These are phyloP conservation scores for Catagonus wagneri DNA, from an alignment of 2,113 vertebrate genomes.

Conservation along the genomic window DNA sequence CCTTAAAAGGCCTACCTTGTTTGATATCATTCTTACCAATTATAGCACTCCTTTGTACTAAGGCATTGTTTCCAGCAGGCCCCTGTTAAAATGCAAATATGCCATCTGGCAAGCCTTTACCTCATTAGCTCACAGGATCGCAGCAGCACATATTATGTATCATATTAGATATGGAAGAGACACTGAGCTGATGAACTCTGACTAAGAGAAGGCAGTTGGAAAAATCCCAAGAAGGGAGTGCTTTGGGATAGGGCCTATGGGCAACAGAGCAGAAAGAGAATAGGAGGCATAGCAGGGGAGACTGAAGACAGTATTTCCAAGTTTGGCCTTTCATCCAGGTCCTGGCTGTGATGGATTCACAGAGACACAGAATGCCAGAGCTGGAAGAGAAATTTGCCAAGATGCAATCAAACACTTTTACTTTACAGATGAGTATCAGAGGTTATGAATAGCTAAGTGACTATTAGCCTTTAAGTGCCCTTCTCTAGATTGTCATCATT, in stretches of 20 bases:
- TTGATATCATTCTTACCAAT: slow-evolving; percentile 73
- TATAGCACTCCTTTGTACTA: slow-evolving; percentile 62
- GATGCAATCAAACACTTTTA: background rate
- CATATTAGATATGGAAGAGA: slow-evolving; percentile 77
- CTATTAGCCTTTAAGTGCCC: too few relatives aligned
- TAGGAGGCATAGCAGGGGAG: background rate
- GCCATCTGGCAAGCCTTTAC: slow-evolving; percentile 78
- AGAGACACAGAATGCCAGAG: background rate
- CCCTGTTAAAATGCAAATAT: slow-evolving; percentile 83
- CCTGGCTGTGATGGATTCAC: background rate
- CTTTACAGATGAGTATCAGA: slow-evolving; percentile 17
- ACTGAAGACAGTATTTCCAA: background rate
- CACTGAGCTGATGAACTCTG: slow-evolving; percentile 73
- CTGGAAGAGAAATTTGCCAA: background rate
- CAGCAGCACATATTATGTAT: slow-evolving; percentile 68
- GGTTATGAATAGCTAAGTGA: background rate
- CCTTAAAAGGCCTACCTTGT: slow-evolving; percentile 63
- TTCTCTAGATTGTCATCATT: background rate
- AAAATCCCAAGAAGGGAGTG: slow-evolving; percentile 53
- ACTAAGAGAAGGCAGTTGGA: slow-evolving; percentile 66
- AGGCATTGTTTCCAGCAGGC: slow-evolving; percentile 80
- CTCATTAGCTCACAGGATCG: slow-evolving; percentile 73
- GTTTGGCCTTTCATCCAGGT: slow-evolving; percentile 10
- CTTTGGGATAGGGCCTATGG: background rate
- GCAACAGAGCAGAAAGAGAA: slow-evolving; percentile 45